A percentile compares a stretch with the other conserved stretches of the same genome.
Evolutionary conservation across 2,113 vertebrate genomes (phyloP).

Genomic region (Phycodurus eques): DNA sequence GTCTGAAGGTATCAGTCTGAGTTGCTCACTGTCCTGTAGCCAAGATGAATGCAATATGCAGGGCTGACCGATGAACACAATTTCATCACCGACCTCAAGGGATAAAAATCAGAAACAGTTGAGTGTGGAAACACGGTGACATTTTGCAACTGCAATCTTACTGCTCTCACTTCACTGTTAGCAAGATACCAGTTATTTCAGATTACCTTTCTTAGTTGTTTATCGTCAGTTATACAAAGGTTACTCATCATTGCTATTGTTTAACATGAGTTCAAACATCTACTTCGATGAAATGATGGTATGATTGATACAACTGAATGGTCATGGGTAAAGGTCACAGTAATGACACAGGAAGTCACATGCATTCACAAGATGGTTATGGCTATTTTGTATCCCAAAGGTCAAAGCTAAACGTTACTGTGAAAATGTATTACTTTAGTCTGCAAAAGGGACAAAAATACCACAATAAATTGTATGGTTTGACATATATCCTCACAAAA

Average conservation of each 20-base stretch:
- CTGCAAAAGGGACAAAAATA: background rate
- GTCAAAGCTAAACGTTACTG: background rate
- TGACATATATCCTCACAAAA: background rate
- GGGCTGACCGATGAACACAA: constrained; percentile 51
- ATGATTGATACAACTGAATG: background rate
- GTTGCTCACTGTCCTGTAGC: constrained; percentile 48
- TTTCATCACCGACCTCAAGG: constrained; percentile 36
- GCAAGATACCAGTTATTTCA: background rate
- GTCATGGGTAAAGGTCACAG: background rate
- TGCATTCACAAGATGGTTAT: background rate
- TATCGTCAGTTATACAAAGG: background rate
- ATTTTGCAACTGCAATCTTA: constrained; percentile 14
- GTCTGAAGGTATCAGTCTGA: constrained; percentile 57
- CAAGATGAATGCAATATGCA: constrained; percentile 39
- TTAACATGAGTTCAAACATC: background rate
- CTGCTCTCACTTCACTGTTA: constrained; percentile 7
- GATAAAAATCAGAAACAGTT: constrained; percentile 28
- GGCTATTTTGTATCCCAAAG: background rate
- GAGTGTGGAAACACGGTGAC: constrained; percentile 26
- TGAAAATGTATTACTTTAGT: background rate
- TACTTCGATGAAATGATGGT: background rate
- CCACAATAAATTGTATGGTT: background rate
- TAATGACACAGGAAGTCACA: background rate
- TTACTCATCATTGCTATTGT: background rate
- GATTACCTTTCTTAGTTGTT: background rate